Evolutionary conservation across 2,797 vertebrate genomes (phyloP), one percentile per base, ranked within the genome.

Genomic region (Sebastes matsubarae): DNA sequence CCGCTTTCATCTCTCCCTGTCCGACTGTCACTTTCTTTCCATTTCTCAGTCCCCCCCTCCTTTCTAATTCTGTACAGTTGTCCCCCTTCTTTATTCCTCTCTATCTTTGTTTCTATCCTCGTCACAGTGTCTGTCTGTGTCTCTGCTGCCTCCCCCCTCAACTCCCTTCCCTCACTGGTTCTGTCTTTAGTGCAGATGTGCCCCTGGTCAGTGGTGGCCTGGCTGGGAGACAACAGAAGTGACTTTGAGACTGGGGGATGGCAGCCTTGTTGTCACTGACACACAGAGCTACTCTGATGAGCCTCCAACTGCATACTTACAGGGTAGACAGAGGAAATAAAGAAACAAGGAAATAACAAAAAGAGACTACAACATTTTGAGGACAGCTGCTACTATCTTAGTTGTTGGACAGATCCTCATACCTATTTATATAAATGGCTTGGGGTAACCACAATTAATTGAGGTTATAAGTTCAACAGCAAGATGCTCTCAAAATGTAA

Each of bases 211-310:
- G 85, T 76, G 42, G 85, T 88, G 90, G 91, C 90, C 92, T 91
- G 91, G 90, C 93, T 88, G 83, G 82, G 82, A 95, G 89, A 93
- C 89, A 88, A 82, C 87, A 88, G 87, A 92, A 93, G 91, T 95
- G 95, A 95, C 95, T 94, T 94, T 96, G 93, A 94, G 92, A 92
- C 82, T 89, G 82, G 87, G 89, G 88, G 91, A 92, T 91, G 88
- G 84, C 86, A 86, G 91, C 84, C 83, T 80, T 83, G 89, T 79
- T 93, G 89, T 90, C 88, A 87, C 82, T 88, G 87, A 90, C 89
- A 89, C 79, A 89, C 80, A 92, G 29, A 87, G 76, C 78, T 58
- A 69, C 83, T 84, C 75, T 76, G 85, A 90, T 82, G 68, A 89
- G 83, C 88, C 75, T 88, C 83, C 50, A 81, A 84, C 77, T 77